Percentiles rank a stretch among this genome's conserved stretches.
phyloP scores from a whole-genome alignment of 2,113 vertebrate genomes.

The Hemiprocne comata region DNA sequence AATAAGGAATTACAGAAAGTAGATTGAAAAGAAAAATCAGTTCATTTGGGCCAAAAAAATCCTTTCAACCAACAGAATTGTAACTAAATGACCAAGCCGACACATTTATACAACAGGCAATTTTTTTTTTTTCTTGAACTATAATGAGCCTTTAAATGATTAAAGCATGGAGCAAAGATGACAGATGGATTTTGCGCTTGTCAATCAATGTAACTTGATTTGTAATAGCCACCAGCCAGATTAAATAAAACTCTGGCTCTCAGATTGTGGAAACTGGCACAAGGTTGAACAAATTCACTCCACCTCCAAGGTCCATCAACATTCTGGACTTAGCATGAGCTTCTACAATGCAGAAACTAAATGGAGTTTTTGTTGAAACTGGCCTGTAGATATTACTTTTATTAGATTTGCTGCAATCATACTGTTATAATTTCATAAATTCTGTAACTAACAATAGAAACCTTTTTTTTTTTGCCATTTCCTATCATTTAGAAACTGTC shows the following conservation, averaged over 20 bases:
- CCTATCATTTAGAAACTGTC: background rate
- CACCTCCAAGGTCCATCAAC: background rate
- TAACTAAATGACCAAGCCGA: background rate
- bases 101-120: background rate
- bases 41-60: background rate
- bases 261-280: background rate
- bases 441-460: background rate
- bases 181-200: background rate
- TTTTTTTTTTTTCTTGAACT: background rate
- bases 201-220: background rate
- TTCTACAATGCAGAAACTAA: conserved; percentile 28
- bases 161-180: background rate
- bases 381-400: background rate
- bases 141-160: background rate
- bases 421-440: conserved; percentile 7
- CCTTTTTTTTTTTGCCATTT: background rate
- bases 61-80: background rate
- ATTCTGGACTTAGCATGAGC: background rate
- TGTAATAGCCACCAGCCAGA: background rate
- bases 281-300: background rate
- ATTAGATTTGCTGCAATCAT: background rate
- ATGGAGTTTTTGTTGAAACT: background rate
- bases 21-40: background rate
- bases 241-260: background rate
- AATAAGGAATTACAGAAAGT: background rate